Evolutionary conservation across 2,888 invertebrate genomes (phyloP).

Genomic region (Halictus quadricinctus): DNA sequence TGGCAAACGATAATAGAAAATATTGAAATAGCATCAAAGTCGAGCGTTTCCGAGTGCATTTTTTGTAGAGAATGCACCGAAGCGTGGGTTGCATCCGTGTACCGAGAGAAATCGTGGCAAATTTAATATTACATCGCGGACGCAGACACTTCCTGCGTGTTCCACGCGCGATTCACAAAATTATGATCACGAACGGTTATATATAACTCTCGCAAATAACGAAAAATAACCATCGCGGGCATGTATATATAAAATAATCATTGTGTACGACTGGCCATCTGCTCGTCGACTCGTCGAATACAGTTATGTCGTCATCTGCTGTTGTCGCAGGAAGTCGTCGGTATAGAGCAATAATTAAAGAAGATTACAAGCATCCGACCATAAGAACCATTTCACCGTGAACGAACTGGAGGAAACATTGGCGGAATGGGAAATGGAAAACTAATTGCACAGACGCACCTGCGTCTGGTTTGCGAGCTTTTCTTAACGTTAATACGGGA

Average conservation of each 20-base stretch:
- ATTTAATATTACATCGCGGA: slow-evolving; percentile 35
- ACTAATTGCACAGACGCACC: neutral
- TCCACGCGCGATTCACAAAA: slow-evolving; percentile 30
- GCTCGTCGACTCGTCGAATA: slow-evolving; percentile 28
- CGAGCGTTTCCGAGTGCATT: neutral
- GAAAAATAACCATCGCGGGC: slow-evolving; percentile 16
- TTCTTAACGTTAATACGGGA: neutral
- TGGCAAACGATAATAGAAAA: neutral
- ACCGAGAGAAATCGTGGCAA: slow-evolving; percentile 24
- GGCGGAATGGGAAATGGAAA: neutral
- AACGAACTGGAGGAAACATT: neutral
- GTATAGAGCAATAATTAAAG: slow-evolving; percentile 45
- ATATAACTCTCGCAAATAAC: neutral
- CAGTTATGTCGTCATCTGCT: slow-evolving; percentile 57
- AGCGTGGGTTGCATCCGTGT: neutral
- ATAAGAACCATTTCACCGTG: neutral
- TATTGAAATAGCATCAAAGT: neutral
- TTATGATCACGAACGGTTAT: slow-evolving; percentile 53
- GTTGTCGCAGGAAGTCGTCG: slow-evolving; percentile 37
- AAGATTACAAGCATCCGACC: slow-evolving; percentile 41
- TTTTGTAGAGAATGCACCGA: neutral
- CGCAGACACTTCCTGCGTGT: slow-evolving; percentile 37
- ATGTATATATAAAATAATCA: neutral
- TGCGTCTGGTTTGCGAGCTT: neutral
- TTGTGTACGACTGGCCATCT: slow-evolving; percentile 22